Conservation (phyloP, 2,797 vertebrate species). For the Chromobotia macracanthus region DNA sequence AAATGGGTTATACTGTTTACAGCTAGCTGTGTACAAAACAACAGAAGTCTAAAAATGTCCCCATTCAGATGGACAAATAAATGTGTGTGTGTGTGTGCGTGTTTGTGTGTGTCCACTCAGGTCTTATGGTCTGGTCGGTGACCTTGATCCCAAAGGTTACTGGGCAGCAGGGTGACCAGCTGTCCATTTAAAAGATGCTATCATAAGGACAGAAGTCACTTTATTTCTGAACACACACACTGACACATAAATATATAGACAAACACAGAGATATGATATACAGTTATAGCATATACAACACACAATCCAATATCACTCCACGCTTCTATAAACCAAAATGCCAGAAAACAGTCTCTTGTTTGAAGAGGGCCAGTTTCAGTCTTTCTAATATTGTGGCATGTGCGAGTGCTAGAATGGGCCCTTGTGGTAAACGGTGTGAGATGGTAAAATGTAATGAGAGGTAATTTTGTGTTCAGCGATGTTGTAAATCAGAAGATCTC, state of each 20-base stretch:
- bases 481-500: constrained; percentile 80
- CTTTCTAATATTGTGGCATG: neutral
- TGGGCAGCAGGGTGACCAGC: constrained; percentile 96
- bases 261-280: neutral
- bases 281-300: neutral
- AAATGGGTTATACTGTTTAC: too few species aligned
- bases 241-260: neutral
- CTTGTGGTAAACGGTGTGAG: constrained; percentile 77
- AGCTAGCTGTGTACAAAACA: too few species aligned
- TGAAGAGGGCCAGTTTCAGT: neutral
- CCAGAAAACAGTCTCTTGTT: neutral
- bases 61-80: too few species aligned
- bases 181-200: constrained; percentile 96
- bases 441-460: constrained; percentile 84
- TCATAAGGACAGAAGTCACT: constrained; percentile 65
- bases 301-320: neutral
- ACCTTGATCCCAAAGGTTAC: constrained; percentile 94
- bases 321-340: neutral
- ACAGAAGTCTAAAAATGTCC: too few species aligned
- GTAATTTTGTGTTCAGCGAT: constrained; percentile 82
- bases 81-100: constrained; percentile 43
- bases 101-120: constrained; percentile 62
- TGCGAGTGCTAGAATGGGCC: constrained; percentile 62
- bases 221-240: constrained; percentile 19
- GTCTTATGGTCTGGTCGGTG: constrained; percentile 83